Base-by-base conservation (phyloP, 1,140 invertebrate genomes). In the Meteorus sp. region DNA sequence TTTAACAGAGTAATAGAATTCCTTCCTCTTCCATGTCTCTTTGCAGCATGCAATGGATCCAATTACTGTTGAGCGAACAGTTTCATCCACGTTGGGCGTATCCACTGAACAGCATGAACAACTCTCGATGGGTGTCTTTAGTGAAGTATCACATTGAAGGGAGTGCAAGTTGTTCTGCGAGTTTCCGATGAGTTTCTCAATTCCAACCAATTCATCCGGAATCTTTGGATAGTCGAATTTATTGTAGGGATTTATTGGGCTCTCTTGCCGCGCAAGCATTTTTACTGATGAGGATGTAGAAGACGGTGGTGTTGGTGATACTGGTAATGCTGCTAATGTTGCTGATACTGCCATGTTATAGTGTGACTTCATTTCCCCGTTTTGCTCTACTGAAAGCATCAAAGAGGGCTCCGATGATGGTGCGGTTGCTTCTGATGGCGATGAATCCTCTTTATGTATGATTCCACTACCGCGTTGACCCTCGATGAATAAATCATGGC, bases 161-260 rank as follows among this genome's bases (percentile, higher is more conserved):
- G 65, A 63, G 25, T 62, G 43, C 33, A 65, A 50, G 9, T 62
- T 63, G 45, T 59, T 63, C 19, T 15, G 43, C n/a, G n/a, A n/a
- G 43, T 48, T 45, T 58, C 39, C 11, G 22, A 33, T 48, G 56
- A 41, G 54, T 25, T 33, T 52, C 37, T 59, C 62, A 13, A 23
- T 41, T 37, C n/a, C 47, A 35, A 41, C 8, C 35, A 62, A n/a
- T 11, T 56, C 23, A 29, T 22, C 29, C 1, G 59, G 20, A 11
- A 51, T 39, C 52, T 55, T 50, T 19, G 63, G 43, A 25, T 54
- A 17, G 19, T 59, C 43, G 44, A 60, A 60, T 51, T 54, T 51
- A 64, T 72, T 64, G 56, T 71, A 70, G 23, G 71, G 69, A 66
- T 73, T 71, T 35, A 63, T 48, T 1, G 68, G 57, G 44, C 65